Base-by-base conservation (phyloP, 2,797 vertebrate species). In the Rhinogobio ventralis region DNA sequence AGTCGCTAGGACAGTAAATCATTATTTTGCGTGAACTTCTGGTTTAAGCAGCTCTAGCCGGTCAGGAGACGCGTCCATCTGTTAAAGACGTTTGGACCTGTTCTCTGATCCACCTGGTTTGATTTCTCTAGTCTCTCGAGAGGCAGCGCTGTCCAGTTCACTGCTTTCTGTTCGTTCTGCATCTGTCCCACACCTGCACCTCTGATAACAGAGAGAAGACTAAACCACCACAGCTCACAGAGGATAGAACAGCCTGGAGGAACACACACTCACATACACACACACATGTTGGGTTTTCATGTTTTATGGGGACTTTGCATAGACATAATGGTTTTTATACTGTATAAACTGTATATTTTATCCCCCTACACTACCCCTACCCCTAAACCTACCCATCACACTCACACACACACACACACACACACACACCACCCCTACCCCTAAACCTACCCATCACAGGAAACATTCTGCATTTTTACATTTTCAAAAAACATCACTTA, bases 41-140 rank as follows among this genome's bases (percentile, higher is more conserved):
- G 36, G 57, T 75, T 49, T 53, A 39, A 81, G 49, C 53, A 33
- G 30, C 79, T 77, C 73, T 49, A 69, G 69, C 19, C 1, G 7
- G 25, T 49, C n/a, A 71, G 64, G 55, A 49, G 33, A 46, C 33
- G 8, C 19, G 36, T 45, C 33, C 71, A 89, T 89, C 73, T 85
- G 86, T 78, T 73, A n/a, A 33, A 78, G 79, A 30, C 13, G 33
- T 64, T 77, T 85, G 62, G 79, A 76, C 53, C 33, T 55, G 76
- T 67, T 78, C 51, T 23, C 82, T 78, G 66, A 80, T 85, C 69
- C 76, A 82, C 85, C 82, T 81, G 85, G 36, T 85, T 83, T 51
- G 77, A 71, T 82, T 79, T 78, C 72, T 67, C 67, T 69, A 57
- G 25, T 33, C 13, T 75, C 42, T 45, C 3, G 45, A 80, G 62